Evolutionary conservation across 2,797 vertebrate species (phyloP).

Genomic region (Neomorphus geoffroyi): DNA sequence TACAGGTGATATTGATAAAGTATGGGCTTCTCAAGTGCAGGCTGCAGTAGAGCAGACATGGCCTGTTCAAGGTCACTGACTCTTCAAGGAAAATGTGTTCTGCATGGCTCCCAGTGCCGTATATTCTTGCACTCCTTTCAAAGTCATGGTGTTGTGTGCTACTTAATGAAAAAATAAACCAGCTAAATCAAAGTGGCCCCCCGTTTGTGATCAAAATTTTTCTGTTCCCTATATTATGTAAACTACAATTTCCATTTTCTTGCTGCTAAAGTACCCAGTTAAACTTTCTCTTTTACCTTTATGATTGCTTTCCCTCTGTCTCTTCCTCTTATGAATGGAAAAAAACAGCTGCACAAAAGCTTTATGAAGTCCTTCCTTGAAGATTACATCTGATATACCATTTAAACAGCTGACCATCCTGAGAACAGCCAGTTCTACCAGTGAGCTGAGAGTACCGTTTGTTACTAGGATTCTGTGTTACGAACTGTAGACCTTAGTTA

Average conservation of each 20-base stretch:
- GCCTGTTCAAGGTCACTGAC: neutral
- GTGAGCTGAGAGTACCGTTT: neutral
- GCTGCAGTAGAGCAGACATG: fast-evolving
- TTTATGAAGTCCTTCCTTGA: neutral
- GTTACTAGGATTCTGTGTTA: neutral
- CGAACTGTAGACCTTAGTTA: neutral
- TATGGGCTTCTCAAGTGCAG: neutral
- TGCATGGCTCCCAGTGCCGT: neutral
- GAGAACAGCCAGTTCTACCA: neutral
- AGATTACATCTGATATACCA: neutral
- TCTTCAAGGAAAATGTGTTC: neutral
- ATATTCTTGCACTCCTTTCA: neutral
- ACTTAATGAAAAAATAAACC: neutral
- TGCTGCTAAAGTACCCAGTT: neutral
- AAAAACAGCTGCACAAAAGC: neutral
- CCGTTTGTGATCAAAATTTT: neutral
- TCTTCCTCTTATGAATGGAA: neutral
- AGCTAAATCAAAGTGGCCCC: neutral
- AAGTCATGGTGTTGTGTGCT: fast-evolving
- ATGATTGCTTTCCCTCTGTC: neutral
- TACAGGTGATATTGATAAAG: neutral
- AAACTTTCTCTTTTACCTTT: neutral
- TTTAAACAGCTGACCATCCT: neutral
- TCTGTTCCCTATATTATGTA: neutral
- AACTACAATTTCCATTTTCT: neutral